These are phyloP conservation scores for Pollachius pollachius DNA, from an alignment of 2,113 vertebrate genomes.

Conservation along the genomic window DNA sequence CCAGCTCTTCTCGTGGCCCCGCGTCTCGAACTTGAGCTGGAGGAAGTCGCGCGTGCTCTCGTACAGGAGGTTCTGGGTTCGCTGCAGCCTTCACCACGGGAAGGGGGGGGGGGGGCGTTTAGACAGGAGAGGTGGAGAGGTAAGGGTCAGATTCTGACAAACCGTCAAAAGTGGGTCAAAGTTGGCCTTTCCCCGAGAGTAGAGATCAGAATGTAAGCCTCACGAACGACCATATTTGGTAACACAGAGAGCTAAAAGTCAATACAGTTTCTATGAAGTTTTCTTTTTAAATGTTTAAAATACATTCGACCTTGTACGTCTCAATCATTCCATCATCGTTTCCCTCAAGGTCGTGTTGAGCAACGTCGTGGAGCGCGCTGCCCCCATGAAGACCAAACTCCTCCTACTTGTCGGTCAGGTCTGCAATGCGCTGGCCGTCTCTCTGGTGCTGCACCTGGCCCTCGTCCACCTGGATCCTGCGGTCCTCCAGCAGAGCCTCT, in stretches of 20 bases:
- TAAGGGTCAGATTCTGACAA: background rate
- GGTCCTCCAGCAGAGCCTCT: conserved; percentile 85
- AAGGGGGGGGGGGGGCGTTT: conserved; percentile 4
- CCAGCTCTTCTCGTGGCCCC: conserved; percentile 86
- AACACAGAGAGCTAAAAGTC: no score
- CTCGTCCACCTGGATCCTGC: conserved; percentile 83
- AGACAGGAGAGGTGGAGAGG: background rate
- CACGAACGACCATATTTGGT: no score
- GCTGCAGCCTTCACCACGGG: conserved; percentile 74
- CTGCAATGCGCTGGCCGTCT: conserved; percentile 80
- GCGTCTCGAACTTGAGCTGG: conserved; percentile 84
- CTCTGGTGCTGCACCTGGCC: conserved; percentile 79
- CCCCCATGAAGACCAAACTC: no score
- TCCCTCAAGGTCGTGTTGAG: no score
- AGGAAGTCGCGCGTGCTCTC: conserved; percentile 91
- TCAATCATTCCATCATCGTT: no score
- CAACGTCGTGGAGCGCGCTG: no score
- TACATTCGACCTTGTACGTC: no score
- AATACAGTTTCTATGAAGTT: no score
- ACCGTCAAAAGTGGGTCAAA: no score
- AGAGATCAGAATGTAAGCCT: no score
- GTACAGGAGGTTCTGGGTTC: conserved; percentile 85
- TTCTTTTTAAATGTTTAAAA: no score
- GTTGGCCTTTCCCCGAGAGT: no score
- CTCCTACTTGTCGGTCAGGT: conserved; percentile 83